A percentile compares a stretch with the other conserved stretches of the same genome.
These are phyloP conservation scores for Sarcophaga subvicina DNA, from an alignment of 2,888 invertebrate genomes.

Conservation along the genomic window DNA sequence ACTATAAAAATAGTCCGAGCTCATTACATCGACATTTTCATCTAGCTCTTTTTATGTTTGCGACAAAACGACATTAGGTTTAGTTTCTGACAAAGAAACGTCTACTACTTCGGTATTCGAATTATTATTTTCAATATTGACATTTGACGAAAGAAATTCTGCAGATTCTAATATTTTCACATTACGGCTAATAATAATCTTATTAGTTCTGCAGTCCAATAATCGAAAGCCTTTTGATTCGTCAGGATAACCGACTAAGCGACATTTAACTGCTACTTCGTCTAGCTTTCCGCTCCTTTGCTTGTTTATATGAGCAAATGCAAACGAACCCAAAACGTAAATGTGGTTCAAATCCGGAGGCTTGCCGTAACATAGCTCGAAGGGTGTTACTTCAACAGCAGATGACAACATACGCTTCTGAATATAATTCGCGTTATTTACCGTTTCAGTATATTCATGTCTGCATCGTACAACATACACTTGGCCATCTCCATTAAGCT, in stretches of 20 bases:
- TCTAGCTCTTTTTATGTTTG: not conserved
- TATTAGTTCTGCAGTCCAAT: too few relatives aligned
- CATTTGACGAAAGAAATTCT: too few relatives aligned
- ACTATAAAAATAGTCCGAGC: not conserved
- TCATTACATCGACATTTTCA: not conserved
- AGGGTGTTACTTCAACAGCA: constrained; percentile 2
- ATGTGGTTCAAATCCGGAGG: constrained; percentile 13
- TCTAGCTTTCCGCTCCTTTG: too few relatives aligned
- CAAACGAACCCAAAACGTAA: not conserved
- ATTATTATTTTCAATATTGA: too few relatives aligned
- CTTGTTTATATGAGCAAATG: too few relatives aligned
- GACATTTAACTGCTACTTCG: too few relatives aligned
- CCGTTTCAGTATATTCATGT: not conserved
- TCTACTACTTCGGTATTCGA: too few relatives aligned
- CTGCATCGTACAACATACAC: constrained; percentile 9
- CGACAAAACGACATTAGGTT: not conserved
- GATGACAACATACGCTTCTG: constrained; percentile 15
- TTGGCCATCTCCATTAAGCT: constrained; percentile 37
- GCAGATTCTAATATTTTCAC: too few relatives aligned
- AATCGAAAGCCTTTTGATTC: too few relatives aligned
- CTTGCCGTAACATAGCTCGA: constrained; percentile 26
- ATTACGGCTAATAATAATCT: too few relatives aligned
- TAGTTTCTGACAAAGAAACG: not conserved
- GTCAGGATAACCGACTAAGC: too few relatives aligned
- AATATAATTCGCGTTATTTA: constrained; percentile 14